Evolutionary conservation across 1,140 invertebrate genomes (phyloP).

Genomic region (Drosophila melanica): DNA sequence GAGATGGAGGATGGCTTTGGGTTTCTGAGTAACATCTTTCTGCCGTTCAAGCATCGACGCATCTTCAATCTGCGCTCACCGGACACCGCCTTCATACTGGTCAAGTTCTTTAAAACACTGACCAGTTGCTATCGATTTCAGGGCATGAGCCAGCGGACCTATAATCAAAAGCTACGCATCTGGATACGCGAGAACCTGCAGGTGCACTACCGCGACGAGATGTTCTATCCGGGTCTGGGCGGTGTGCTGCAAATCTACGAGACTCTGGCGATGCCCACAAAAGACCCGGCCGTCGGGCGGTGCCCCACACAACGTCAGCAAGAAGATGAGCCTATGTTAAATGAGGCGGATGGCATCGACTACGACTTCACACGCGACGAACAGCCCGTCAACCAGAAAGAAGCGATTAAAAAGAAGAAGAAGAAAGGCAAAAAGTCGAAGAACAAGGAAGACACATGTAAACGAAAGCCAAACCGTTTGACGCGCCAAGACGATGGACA

Average conservation of each 20-base stretch:
- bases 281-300: not conserved
- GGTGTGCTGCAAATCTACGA: constrained; percentile 69
- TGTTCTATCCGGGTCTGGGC: constrained; percentile 80
- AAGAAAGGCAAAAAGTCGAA: not conserved
- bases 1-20: constrained; percentile 59
- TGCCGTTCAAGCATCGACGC: constrained; percentile 71
- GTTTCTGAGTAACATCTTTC: constrained; percentile 65
- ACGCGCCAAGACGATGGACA: not conserved
- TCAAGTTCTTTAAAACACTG: constrained; percentile 68
- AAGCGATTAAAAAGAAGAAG: too few relatives aligned
- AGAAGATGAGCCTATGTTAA: not conserved
- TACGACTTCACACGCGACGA: constrained; percentile 6
- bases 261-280: constrained; percentile 19
- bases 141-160: constrained; percentile 45
- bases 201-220: constrained; percentile 66
- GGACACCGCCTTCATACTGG: constrained; percentile 55
- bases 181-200: constrained; percentile 73
- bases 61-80: constrained; percentile 71
- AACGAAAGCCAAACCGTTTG: constrained; percentile 41
- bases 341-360: constrained; percentile 13
- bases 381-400: not conserved
- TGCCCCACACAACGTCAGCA: not conserved
- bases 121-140: constrained; percentile 69
- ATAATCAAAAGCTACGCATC: constrained; percentile 59
- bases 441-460: not conserved